A percentile compares a stretch with the other conserved stretches of the same genome.
These are phyloP conservation scores for Spongilla lacustris DNA, from an alignment of 37 sponge, comb jelly and placozoan species.

Conservation along the genomic window DNA sequence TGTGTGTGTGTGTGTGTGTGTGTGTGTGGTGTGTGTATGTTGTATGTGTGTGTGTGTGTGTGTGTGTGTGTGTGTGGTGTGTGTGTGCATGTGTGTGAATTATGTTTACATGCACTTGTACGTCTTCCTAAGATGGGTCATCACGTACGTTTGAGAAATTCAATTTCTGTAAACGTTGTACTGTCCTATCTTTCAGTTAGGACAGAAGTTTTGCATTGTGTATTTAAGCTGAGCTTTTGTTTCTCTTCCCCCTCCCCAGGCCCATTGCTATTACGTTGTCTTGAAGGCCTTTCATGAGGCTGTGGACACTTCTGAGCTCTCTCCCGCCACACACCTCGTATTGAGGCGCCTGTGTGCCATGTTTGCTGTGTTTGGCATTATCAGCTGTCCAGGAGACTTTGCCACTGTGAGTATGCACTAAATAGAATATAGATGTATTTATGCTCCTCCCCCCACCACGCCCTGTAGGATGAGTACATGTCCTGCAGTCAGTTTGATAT, in stretches of 20 bases:
- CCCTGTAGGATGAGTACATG: constrained; percentile 23
- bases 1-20: not conserved
- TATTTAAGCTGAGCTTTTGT: no score
- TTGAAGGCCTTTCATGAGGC: constrained; percentile 71
- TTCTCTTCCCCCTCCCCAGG: constrained; percentile 50
- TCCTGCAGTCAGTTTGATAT: constrained; percentile 23
- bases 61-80: no score
- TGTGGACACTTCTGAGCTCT: constrained; percentile 31
- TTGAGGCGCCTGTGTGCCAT: constrained; percentile 62
- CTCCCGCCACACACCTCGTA: constrained; percentile 35
- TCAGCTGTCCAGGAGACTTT: constrained; percentile 59
- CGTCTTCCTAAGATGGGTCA: no score
- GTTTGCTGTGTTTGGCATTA: constrained; percentile 61
- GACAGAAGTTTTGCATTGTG: no score
- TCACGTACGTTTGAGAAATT: no score
- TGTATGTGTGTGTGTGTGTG: no score
- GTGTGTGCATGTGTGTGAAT: no score
- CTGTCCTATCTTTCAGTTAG: no score
- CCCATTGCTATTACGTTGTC: constrained; percentile 79
- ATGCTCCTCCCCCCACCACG: not conserved
- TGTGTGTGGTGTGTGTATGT: no score
- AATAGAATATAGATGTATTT: not conserved
- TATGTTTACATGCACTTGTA: no score
- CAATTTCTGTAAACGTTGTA: no score
- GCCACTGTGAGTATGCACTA: constrained; percentile 47